Evolutionary conservation across 2,888 invertebrate genomes (phyloP), one percentile per base, ranked within the genome.

Genomic region (Netelia fuscicornis): DNA sequence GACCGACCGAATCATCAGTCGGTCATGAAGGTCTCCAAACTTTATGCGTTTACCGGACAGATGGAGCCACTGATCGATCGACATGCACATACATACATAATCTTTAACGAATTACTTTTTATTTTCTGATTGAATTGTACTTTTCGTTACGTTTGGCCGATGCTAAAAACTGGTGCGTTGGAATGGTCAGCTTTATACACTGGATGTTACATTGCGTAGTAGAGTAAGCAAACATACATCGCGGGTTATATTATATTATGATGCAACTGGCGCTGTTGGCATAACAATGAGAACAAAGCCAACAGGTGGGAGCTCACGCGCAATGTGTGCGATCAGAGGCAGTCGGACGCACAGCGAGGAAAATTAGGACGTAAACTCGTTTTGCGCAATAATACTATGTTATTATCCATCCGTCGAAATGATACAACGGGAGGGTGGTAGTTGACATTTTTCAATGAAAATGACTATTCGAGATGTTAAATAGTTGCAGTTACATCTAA

Each of bases 221-320:
- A 0, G 37, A 37, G 37, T 68, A 54, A 62, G 30, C 44, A 70
- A 54, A 13, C 13, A 52, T 54, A 6, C 54, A 17, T n/a, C n/a
- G n/a, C 17, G 54, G 17, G 54, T 54, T 13, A 72, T 58, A 68
- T 68, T 44, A 71, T 23, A 64, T 60, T 44, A 74, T 87, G 85
- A 89, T 81, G 87, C 76, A 89, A 89, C 67, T 64, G 25, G 8
- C 23, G n/a, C 30, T 48, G 78, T 76, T 81, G 84, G 80, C 83
- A 82, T 81, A 86, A 87, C 85, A 87, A 86, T 84, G 79, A 58
- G 67, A 81, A 48, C 68, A 81, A 82, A 80, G 79, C 54, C 85
- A 86, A 81, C 86, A 84, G 60, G 65, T 83, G 72, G 20, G 64
- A 65, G 13, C 20, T 5, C 6, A 62, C 44, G 54, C 65, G 67